Base-by-base conservation (phyloP, 2,113 vertebrate genomes). In the Zingel zingel region DNA sequence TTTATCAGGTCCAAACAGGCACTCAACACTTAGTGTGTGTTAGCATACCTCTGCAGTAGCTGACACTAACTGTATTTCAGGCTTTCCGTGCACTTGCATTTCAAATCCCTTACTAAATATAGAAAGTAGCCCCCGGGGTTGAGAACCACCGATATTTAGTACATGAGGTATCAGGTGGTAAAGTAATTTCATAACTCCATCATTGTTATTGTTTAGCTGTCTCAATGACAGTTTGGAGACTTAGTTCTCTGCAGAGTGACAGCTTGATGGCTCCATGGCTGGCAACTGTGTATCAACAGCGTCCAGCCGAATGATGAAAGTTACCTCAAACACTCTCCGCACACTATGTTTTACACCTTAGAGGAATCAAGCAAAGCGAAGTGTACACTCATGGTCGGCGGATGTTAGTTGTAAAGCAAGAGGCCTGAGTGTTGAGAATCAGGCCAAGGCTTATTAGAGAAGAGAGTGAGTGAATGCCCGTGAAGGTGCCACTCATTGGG, bases 401-500 rank as follows among this genome's bases (percentile, higher is more conserved):
- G 50, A 71, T 77, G 73, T 53, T 79, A n/a, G 82, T 56, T 57
- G 73, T 74, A 81, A 83, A 85, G 82, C 79, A 56, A 80, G 84
- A 80, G 74, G 81, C 58, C 79, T 16, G 23, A 72, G 80, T 61
- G 72, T n/a, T 36, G 36, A 71, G 84, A 86, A 84, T 48, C 53
- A 36, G 79, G 82, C 86, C 70, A 58, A 85, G 66, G 80, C 78
- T 90, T 76, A 88, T 77, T 86, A 83, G 85, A 81, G 78, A 58
- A 36, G 63, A 53, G 80, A 27, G 64, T 5, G 72, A 83, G 67
- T 66, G 75, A 82, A 71, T 30, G 82, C 73, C 82, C 48, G 71
- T 47, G 90, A 88, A 82, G 84, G 86, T 85, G 91, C 77, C 83
- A 81, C 77, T 92, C 83, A 84, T 43, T 63, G 86, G 67, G 85